Evolutionary conservation across 2,797 vertebrate species (phyloP).

Genomic region (Artibeus jamaicensis): DNA sequence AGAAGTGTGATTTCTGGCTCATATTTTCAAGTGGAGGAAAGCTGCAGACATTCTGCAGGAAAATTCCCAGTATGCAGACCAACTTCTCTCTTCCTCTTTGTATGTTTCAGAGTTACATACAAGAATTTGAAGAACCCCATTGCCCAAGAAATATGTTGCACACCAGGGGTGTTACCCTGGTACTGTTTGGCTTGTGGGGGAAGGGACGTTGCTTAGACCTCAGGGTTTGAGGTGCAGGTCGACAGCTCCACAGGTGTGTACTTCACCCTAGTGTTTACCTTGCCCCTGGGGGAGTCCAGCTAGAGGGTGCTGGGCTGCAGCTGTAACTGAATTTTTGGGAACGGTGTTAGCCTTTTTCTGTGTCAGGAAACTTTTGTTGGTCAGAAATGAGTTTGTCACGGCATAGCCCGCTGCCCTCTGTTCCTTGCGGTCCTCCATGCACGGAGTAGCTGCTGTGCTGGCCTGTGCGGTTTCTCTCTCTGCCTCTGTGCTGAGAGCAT

Average conservation of each 20-base stretch:
- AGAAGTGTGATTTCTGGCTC: neutral
- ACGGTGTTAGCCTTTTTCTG: neutral
- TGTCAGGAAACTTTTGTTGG: conserved; percentile 28
- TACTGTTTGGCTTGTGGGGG: neutral
- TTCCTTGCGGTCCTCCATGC: neutral
- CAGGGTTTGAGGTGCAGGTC: neutral
- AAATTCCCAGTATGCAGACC: neutral
- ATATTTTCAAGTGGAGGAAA: conserved; percentile 27
- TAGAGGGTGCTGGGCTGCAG: neutral
- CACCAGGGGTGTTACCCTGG: neutral
- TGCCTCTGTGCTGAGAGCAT: conserved; percentile 15
- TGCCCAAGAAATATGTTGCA: neutral
- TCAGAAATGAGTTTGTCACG: conserved; percentile 1
- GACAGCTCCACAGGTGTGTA: neutral
- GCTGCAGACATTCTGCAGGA: neutral
- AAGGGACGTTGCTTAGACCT: neutral
- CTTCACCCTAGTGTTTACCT: neutral
- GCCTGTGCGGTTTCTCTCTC: neutral
- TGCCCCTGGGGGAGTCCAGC: neutral
- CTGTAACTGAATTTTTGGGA: neutral
- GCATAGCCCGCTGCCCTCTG: neutral
- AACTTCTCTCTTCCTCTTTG: neutral
- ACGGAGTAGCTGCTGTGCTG: neutral
- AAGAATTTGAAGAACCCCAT: neutral
- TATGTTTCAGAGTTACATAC: neutral